Conservation (phyloP, 2,797 vertebrate genomes). For the Sardinella longiceps region DNA sequence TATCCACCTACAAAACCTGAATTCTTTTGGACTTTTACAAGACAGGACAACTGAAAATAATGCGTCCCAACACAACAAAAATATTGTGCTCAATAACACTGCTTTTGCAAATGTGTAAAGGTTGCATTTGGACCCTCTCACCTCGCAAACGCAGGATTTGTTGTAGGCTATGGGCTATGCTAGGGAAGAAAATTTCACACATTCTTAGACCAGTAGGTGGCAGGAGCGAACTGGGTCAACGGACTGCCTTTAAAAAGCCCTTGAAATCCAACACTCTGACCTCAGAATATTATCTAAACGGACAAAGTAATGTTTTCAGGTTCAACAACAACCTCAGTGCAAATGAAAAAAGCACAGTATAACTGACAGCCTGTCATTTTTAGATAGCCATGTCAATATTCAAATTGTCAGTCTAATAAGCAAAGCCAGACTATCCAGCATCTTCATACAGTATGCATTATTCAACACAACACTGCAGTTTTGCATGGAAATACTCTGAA, state of each 20-base stretch:
- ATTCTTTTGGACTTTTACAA: background rate
- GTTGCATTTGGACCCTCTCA: too few species aligned
- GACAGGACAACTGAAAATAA: background rate
- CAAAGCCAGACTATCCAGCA: background rate
- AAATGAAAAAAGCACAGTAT: background rate
- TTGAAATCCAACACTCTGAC: background rate
- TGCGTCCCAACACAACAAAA: too few species aligned
- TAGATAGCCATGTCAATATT: background rate
- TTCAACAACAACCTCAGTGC: background rate
- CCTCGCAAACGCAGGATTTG: too few species aligned
- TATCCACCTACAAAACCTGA: background rate
- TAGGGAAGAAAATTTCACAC: background rate
- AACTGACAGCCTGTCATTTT: background rate
- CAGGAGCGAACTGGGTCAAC: constrained; percentile 37
- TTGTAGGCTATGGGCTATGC: background rate
- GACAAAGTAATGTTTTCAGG: background rate
- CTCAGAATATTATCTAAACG: background rate
- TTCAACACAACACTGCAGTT: constrained; percentile 5
- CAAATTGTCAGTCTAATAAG: background rate
- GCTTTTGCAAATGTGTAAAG: too few species aligned
- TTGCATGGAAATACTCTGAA: background rate
- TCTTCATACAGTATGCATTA: constrained; percentile 15
- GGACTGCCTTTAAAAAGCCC: constrained; percentile 3
- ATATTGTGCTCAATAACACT: background rate
- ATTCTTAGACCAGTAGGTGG: constrained; percentile 56